Evolutionary conservation across 2,888 invertebrate genomes (phyloP).

Genomic region (Brenthis hecate): DNA sequence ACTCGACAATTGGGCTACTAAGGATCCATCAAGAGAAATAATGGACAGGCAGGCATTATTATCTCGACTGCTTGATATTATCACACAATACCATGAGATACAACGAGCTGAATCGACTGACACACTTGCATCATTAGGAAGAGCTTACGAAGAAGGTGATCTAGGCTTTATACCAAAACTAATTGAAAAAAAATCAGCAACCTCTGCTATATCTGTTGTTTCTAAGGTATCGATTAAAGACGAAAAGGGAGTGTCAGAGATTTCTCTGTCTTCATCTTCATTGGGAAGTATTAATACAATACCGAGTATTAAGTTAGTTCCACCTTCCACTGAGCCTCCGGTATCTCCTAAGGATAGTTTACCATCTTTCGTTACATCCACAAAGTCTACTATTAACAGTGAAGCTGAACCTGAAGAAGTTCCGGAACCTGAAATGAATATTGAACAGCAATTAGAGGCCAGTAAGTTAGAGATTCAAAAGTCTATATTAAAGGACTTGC

Average conservation of each 20-base stretch:
- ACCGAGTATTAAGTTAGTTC: conserved; percentile 62
- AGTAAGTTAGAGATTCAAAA: conserved; percentile 69
- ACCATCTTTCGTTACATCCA: conserved; percentile 64
- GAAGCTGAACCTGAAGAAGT: conserved; percentile 47
- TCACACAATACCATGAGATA: conserved; percentile 70
- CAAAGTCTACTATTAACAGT: conserved; percentile 52
- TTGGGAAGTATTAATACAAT: conserved; percentile 63
- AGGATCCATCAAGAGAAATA: conserved; percentile 63
- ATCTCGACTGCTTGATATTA: conserved; percentile 79
- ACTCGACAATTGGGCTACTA: conserved; percentile 68
- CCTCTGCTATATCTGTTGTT: conserved; percentile 43
- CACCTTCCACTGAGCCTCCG: conserved; percentile 48
- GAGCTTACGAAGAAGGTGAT: conserved; percentile 84
- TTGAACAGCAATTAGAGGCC: conserved; percentile 56
- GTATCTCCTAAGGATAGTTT: conserved; percentile 59
- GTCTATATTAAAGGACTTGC: conserved; percentile 69
- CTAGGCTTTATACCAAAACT: conserved; percentile 85
- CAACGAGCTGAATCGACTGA: conserved; percentile 65
- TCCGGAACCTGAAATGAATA: conserved; percentile 48
- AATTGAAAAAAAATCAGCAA: conserved; percentile 50
- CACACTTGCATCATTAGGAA: conserved; percentile 75
- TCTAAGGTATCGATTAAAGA: conserved; percentile 47
- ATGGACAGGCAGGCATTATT: conserved; percentile 76
- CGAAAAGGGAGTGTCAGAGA: conserved; percentile 42
- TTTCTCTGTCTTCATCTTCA: conserved; percentile 51